Percentiles rank a stretch among this genome's conserved stretches.
These are phyloP conservation scores for Archips crataeganus DNA, from an alignment of 2,888 invertebrate genomes.

Conservation along the genomic window DNA sequence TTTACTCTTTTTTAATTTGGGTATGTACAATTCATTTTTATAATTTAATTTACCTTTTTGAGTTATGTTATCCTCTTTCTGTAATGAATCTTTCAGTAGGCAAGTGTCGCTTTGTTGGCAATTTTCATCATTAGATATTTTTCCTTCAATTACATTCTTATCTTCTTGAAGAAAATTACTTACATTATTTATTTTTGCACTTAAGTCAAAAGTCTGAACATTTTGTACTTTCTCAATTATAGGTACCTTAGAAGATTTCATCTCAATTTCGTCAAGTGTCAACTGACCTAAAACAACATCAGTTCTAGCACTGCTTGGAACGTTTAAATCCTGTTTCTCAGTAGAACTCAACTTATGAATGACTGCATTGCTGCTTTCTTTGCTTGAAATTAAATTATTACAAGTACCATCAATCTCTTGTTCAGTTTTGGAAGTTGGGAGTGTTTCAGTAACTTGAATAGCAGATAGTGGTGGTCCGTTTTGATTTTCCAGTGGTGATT, in stretches of 20 bases:
- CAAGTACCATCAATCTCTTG: not conserved
- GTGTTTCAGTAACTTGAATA: not conserved
- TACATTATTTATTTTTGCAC: not conserved
- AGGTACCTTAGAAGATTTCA: not conserved
- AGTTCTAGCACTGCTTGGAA: slow-evolving; percentile 1
- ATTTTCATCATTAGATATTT: not conserved
- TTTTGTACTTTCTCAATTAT: not conserved
- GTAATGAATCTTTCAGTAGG: not conserved
- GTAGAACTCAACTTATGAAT: not conserved
- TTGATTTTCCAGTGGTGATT: not conserved
- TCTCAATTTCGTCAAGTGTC: not conserved
- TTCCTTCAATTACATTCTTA: not conserved
- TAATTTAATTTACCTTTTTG: slow-evolving; percentile 1
- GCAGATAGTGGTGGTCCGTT: not conserved
- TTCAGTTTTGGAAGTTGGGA: not conserved
- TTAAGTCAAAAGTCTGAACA: not conserved
- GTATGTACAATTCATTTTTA: slow-evolving; percentile 3
- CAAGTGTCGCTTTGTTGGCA: not conserved
- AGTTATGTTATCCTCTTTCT: not conserved
- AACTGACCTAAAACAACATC: not conserved
- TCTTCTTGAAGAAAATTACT: not conserved
- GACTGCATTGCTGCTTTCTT: not conserved
- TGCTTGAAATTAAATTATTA: not conserved
- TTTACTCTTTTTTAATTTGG: slow-evolving; percentile 30
- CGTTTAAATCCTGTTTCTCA: not conserved